A percentile compares a stretch with the other conserved stretches of the same genome.
These are phyloP conservation scores for Acanthornis magna DNA, from an alignment of 2,797 vertebrate genomes.

Conservation along the genomic window DNA sequence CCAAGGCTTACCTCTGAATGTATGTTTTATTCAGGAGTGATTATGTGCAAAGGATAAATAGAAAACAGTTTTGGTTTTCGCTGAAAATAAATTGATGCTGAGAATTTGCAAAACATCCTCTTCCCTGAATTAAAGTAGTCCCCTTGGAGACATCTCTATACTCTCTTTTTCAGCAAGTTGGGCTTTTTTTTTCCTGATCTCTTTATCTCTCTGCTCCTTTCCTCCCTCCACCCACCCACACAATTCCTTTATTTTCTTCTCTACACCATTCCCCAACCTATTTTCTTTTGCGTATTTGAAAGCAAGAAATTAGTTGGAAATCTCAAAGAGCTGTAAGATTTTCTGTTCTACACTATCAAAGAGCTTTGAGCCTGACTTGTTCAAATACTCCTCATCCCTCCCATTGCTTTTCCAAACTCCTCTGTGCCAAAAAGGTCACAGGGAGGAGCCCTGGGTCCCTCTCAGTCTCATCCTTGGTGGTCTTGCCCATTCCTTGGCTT, in stretches of 20 bases:
- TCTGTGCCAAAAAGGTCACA: neutral
- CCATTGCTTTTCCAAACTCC: neutral
- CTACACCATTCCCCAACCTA: neutral
- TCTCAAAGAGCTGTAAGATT: neutral
- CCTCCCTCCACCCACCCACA: neutral
- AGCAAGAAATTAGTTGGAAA: neutral
- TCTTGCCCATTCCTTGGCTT: neutral
- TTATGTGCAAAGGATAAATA: conserved; percentile 13
- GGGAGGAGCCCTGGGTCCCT: neutral
- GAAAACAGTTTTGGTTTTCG: conserved; percentile 4
- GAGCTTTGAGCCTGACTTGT: neutral
- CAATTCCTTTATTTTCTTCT: conserved; percentile 17
- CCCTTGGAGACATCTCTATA: neutral
- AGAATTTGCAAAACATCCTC: conserved; percentile 12
- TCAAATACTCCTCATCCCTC: neutral
- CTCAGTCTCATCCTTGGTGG: neutral
- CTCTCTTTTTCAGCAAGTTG: neutral
- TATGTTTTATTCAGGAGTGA: neutral
- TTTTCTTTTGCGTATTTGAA: conserved; percentile 13
- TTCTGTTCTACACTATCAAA: neutral
- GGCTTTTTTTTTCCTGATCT: neutral
- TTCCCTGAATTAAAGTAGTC: conserved; percentile 23
- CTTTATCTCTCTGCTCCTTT: neutral
- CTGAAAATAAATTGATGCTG: neutral
- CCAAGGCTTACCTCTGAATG: neutral